Evolutionary conservation across 2,113 vertebrate genomes (phyloP).

Genomic region (Apteryx mantelli): DNA sequence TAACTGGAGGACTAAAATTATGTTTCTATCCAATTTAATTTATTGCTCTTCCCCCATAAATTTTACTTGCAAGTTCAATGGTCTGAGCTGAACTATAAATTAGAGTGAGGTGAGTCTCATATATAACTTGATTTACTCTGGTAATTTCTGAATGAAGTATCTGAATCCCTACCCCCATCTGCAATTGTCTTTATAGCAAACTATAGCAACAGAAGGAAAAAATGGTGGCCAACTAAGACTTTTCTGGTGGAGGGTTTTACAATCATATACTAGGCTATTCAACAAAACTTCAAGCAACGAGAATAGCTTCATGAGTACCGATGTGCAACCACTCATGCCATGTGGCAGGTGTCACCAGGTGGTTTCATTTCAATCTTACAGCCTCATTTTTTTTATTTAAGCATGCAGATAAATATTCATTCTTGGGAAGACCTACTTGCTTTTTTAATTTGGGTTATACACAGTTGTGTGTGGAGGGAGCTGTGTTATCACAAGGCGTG

Average conservation of each 20-base stretch:
- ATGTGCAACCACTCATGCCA: neutral
- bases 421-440: neutral
- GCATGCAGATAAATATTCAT: neutral
- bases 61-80: slow-evolving; percentile 78
- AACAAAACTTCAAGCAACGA: neutral
- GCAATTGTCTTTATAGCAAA: slow-evolving; percentile 22
- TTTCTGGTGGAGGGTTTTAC: neutral
- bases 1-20: slow-evolving; percentile 70
- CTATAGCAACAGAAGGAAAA: neutral
- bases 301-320: neutral
- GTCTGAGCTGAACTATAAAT: slow-evolving; percentile 76
- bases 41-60: slow-evolving; percentile 80
- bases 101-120: slow-evolving; percentile 67
- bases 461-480: neutral
- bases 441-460: neutral
- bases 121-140: slow-evolving; percentile 60
- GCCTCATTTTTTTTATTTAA: neutral
- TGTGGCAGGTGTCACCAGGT: slow-evolving; percentile 41
- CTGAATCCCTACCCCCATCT: neutral
- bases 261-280: neutral
- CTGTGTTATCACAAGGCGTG: neutral
- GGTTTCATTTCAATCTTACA: slow-evolving; percentile 13
- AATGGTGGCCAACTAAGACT: neutral
- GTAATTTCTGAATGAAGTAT: slow-evolving; percentile 65
- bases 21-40: slow-evolving; percentile 78